A percentile compares a stretch with the other conserved stretches of the same genome.
Conservation (phyloP, 2,888 invertebrate genomes). For the Tenodera sinensis region DNA sequence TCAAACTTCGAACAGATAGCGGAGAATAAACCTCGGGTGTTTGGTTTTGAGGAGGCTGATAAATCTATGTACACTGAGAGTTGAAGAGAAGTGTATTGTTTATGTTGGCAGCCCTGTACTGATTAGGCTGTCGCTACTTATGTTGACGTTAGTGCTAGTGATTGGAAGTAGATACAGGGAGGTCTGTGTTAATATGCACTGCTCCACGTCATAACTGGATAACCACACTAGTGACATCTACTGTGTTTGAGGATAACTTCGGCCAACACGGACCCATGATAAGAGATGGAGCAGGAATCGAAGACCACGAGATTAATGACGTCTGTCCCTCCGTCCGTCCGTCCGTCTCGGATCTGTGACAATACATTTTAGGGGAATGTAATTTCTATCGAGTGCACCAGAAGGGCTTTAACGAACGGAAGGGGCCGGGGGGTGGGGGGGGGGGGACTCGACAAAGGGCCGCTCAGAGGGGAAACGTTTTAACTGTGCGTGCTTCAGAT, state of each 20-base stretch:
- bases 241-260: neutral
- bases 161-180: neutral
- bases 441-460: neutral
- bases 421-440: too few relatives aligned
- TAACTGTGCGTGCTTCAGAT: neutral
- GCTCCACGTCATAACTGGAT: slow-evolving; percentile 21
- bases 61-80: too few relatives aligned
- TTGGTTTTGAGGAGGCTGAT: too few relatives aligned
- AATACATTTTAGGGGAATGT: neutral
- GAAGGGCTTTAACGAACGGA: neutral
- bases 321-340: too few relatives aligned
- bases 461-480: neutral
- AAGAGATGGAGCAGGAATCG: neutral
- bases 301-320: too few relatives aligned
- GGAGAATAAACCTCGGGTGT: too few relatives aligned
- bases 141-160: neutral
- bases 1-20: too few relatives aligned
- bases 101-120: neutral
- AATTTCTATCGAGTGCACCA: neutral
- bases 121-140: neutral
- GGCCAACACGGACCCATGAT: neutral
- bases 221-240: slow-evolving; percentile 4
- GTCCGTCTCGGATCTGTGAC: neutral
- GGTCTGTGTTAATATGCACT: slow-evolving; percentile 15
- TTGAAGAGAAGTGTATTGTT: neutral